Base-by-base conservation (phyloP, 1,140 invertebrate species). In the Tetragnatha versicolor region DNA sequence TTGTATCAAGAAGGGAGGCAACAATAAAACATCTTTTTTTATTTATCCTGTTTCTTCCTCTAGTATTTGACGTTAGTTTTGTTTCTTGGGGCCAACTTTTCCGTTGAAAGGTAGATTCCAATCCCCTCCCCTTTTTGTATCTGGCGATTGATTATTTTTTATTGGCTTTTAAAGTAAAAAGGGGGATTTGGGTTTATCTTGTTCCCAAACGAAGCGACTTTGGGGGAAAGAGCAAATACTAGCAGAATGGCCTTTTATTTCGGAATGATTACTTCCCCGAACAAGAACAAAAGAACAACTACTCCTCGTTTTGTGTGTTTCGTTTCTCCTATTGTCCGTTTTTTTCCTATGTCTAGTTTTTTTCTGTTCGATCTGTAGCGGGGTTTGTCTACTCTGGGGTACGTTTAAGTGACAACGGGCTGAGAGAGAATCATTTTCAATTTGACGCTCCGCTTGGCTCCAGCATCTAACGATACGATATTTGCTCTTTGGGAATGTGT, bases 121-220 rank as follows among this genome's bases (percentile, higher is more conserved):
- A 2, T 35, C 27, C 47, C n/a, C n/a, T 17, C 20, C 12, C 12
- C 31, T 25, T 25, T 4, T 65, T 7, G 39, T 53, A 58, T 73
- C 69, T 58, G 39, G 25, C 51, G 33, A 58, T 60, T 75, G 70
- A 75, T 75, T 75, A 63, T 63, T 75, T 75, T 63, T 75, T 75
- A 61, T 75, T 75, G 42, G 42, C 55, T 63, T 61, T 75, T 61
- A 63, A 61, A 75, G 70, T 61, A 75, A 63, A 61, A 63, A 75
- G 70, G 70, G 70, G 55, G 58, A 61, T 75, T 75, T 61, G 55
- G 70, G 70, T 73, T 73, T 73, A 73, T 73, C 69, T 73, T 58
- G 51, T 49, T 60, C 31, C 35, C 53, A 73, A 60, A 73, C 69
- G 69, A 73, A 73, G 69, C 60, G 69, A 73, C 69, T 73, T 73